These are phyloP conservation scores for Ailuropoda melanoleuca DNA, from an alignment of 2,113 vertebrate species.

Conservation along the genomic window DNA sequence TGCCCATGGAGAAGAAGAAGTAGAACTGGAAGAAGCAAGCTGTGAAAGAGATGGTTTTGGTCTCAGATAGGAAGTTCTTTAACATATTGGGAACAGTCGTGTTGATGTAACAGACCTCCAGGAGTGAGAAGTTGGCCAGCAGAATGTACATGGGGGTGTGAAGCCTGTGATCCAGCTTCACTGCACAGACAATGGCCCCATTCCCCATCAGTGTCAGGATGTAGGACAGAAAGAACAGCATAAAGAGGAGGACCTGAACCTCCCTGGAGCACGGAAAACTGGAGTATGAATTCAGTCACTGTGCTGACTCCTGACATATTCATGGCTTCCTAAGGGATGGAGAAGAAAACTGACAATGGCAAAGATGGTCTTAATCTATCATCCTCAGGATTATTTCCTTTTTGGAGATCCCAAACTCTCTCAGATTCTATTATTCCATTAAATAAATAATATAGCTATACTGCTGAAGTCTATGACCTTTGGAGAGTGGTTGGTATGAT, in stretches of 20 bases:
- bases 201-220: slow-evolving; percentile 57
- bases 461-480: background rate
- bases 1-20: slow-evolving; percentile 69
- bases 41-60: slow-evolving; percentile 56
- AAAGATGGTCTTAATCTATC: background rate
- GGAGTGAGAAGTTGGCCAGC: slow-evolving; percentile 55
- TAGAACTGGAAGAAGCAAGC: slow-evolving; percentile 78
- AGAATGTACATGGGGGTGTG: slow-evolving; percentile 58
- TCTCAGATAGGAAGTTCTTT: slow-evolving; percentile 44
- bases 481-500: background rate
- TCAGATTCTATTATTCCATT: background rate
- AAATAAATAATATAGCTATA: background rate
- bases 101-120: slow-evolving; percentile 72
- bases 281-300: slow-evolving; percentile 59
- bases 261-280: slow-evolving; percentile 50
- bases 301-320: slow-evolving; percentile 23
- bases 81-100: slow-evolving; percentile 63
- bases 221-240: slow-evolving; percentile 46
- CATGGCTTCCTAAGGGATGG: background rate
- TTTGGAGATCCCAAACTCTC: background rate
- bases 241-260: background rate
- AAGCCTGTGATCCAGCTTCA: slow-evolving; percentile 45
- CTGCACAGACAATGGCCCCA: slow-evolving; percentile 41
- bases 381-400: background rate
- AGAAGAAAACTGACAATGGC: background rate